Conservation (phyloP, 1,140 invertebrate species). For the Cydia fagiglandana region DNA sequence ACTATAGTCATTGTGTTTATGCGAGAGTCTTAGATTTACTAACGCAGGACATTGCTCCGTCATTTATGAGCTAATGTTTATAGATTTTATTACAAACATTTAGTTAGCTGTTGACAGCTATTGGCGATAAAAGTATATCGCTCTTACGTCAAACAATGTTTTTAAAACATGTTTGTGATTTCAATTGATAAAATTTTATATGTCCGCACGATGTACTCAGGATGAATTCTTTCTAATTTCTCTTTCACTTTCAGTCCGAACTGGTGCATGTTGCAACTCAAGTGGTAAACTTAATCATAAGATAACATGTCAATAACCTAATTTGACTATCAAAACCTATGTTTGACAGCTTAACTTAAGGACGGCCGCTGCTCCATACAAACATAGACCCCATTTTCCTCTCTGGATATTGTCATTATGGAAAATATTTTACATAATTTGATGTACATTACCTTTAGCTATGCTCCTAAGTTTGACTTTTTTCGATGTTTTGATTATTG, state of each 20-base stretch:
- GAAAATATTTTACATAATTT: too few species aligned
- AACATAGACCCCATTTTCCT: too few species aligned
- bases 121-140: slow-evolving; percentile 21
- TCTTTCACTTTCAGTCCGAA: neutral
- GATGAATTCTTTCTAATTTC: neutral
- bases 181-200: neutral
- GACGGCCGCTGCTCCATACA: too few species aligned
- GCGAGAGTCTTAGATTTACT: neutral
- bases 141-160: slow-evolving; percentile 29
- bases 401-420: too few species aligned
- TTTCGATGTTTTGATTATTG: too few species aligned
- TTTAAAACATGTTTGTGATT: slow-evolving; percentile 24
- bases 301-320: neutral
- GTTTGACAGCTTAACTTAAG: too few species aligned
- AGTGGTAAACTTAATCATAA: neutral
- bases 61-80: slow-evolving; percentile 20
- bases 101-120: slow-evolving; percentile 17
- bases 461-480: too few species aligned
- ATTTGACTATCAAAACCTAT: too few species aligned
- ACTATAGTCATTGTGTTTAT: too few species aligned
- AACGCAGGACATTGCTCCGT: slow-evolving; percentile 23
- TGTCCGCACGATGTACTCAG: neutral
- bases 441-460: too few species aligned
- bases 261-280: neutral
- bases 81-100: slow-evolving; percentile 25